Evolutionary conservation across 2,113 vertebrate species (phyloP).

Genomic region (Oreochromis niloticus): DNA sequence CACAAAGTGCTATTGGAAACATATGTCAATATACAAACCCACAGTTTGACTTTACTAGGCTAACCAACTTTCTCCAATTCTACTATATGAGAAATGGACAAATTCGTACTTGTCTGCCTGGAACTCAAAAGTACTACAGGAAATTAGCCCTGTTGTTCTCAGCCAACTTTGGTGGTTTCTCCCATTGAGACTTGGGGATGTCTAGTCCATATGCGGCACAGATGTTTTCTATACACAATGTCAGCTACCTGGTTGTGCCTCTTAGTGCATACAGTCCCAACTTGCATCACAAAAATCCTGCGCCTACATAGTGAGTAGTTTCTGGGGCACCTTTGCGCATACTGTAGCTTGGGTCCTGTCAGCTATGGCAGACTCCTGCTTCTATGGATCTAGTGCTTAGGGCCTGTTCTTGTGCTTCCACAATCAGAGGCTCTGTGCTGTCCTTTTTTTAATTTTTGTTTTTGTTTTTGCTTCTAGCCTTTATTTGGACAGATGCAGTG

Average conservation of each 20-base stretch:
- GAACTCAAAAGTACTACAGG: background rate
- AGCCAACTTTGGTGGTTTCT: background rate
- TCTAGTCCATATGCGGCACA: background rate
- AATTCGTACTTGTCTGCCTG: background rate
- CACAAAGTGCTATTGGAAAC: constrained; percentile 52
- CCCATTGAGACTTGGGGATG: background rate
- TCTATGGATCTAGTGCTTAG: no score
- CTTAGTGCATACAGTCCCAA: no score
- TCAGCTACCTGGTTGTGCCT: no score
- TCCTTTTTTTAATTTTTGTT: background rate
- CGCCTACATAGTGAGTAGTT: no score
- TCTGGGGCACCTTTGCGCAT: no score
- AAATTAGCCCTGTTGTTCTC: background rate
- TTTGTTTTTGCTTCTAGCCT: background rate
- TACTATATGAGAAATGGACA: constrained; percentile 47
- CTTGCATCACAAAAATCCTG: no score
- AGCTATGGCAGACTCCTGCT: no score
- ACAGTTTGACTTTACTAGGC: constrained; percentile 43
- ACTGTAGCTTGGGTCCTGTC: no score
- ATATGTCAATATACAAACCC: constrained; percentile 41
- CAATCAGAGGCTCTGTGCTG: background rate
- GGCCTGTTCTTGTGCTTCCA: no score
- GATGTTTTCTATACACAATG: background rate
- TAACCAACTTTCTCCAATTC: constrained; percentile 47
- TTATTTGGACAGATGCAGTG: background rate